Percentiles rank a stretch among this genome's conserved stretches.
phyloP scores from a whole-genome alignment of 2,888 invertebrate genomes.

The Dasypogon diadema region DNA sequence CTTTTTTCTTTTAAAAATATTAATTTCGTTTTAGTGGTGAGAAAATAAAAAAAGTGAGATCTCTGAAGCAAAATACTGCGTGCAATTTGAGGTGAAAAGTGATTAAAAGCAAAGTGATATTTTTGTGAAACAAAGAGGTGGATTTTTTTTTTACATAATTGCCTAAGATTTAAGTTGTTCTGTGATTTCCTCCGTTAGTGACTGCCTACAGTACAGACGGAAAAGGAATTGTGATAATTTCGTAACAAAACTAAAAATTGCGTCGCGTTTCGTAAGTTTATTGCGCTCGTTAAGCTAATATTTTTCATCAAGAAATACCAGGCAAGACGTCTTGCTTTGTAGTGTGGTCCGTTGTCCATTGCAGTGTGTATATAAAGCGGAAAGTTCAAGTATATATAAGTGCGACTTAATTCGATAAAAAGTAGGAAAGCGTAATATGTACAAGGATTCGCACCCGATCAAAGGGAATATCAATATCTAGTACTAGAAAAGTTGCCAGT shows the following conservation, averaged over 20 bases:
- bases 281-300: constrained; percentile 18
- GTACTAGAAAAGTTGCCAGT: too few relatives aligned
- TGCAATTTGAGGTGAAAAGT: not conserved
- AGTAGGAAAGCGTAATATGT: not conserved
- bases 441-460: too few relatives aligned
- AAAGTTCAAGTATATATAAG: constrained; percentile 4
- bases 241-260: constrained; percentile 23
- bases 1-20: constrained; percentile 57
- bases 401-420: constrained; percentile 1
- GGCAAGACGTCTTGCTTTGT: constrained; percentile 9
- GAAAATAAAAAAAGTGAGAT: not conserved
- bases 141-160: constrained; percentile 25
- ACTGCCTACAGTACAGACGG: not conserved
- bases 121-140: not conserved
- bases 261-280: constrained; percentile 28
- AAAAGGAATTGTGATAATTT: constrained; percentile 31
- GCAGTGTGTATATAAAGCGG: constrained; percentile 33
- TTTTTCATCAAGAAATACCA: constrained; percentile 36
- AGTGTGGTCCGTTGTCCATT: not conserved
- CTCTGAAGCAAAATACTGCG: not conserved
- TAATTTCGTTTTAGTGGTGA: constrained; percentile 23
- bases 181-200: constrained; percentile 21
- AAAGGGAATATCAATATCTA: too few relatives aligned
- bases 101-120: not conserved
- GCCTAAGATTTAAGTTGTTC: constrained; percentile 9